Conservation (phyloP, 2,888 invertebrate species). For the Lithodes maja region DNA sequence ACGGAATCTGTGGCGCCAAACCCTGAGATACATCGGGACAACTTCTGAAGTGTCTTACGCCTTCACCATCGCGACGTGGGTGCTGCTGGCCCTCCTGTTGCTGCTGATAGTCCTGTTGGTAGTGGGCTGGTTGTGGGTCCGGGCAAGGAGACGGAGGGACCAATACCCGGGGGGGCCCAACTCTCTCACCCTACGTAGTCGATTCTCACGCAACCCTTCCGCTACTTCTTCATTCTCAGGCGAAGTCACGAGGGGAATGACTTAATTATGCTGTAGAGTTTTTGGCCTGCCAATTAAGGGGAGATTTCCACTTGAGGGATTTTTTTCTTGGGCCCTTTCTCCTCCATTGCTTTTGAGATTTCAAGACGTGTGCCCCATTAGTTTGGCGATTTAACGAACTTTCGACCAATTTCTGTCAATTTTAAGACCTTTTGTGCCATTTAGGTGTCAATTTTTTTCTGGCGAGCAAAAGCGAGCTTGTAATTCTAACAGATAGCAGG, state of each 20-base stretch:
- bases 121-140: conserved; percentile 31
- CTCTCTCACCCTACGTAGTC: conserved; percentile 37
- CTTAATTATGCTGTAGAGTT: too few relatives aligned
- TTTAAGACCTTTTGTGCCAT: too few relatives aligned
- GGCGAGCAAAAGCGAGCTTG: too few relatives aligned
- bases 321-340: too few relatives aligned
- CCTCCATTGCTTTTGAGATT: too few relatives aligned
- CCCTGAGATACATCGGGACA: conserved; percentile 38
- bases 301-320: too few relatives aligned
- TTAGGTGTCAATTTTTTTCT: too few relatives aligned
- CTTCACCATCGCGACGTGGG: conserved; percentile 43
- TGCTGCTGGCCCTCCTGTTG: conserved; percentile 42
- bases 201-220: conserved; percentile 48
- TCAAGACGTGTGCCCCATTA: too few relatives aligned
- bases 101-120: conserved; percentile 12
- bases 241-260: conserved; percentile 1
- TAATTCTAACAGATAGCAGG: too few relatives aligned
- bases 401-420: too few relatives aligned
- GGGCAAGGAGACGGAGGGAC: conserved; percentile 25
- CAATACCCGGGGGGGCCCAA: conserved; percentile 34
- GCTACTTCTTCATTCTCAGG: conserved; percentile 4
- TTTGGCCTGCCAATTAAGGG: too few relatives aligned
- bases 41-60: conserved; percentile 20
- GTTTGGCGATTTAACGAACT: too few relatives aligned
- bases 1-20: conserved; percentile 66